Evolutionary conservation across 2,888 invertebrate species (phyloP).

Genomic region (Megamerina dolium): DNA sequence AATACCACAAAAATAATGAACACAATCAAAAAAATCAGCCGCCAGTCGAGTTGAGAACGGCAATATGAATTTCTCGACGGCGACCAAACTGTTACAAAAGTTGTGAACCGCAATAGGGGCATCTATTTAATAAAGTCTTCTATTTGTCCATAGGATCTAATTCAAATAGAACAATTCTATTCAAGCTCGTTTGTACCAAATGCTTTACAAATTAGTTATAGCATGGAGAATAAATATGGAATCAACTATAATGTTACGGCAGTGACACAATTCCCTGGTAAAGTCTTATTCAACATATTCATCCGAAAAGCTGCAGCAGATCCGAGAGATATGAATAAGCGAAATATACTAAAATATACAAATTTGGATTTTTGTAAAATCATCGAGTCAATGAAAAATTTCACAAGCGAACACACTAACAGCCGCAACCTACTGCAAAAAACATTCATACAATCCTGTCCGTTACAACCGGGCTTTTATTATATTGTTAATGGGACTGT

Average conservation of each 20-base stretch:
- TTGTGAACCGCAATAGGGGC: too few species aligned
- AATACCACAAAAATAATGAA: too few species aligned
- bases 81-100: too few species aligned
- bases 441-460: conserved; percentile 33
- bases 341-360: conserved; percentile 24
- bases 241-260: conserved; percentile 31
- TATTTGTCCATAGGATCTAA: too few species aligned
- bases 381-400: conserved; percentile 30
- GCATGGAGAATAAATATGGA: conserved; percentile 15
- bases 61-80: too few species aligned
- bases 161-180: conserved; percentile 28
- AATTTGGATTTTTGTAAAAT: conserved; percentile 35
- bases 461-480: conserved; percentile 35
- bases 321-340: conserved; percentile 16
- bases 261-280: conserved; percentile 30
- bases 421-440: conserved; percentile 22
- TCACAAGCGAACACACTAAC: conserved; percentile 17
- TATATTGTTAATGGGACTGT: conserved; percentile 22
- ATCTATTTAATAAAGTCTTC: too few species aligned
- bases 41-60: too few species aligned
- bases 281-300: conserved; percentile 32
- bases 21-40: too few species aligned
- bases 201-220: conserved; percentile 24
- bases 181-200: conserved; percentile 36
- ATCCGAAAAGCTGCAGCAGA: conserved; percentile 23